Evolutionary conservation across 2,113 vertebrate species (phyloP).

Genomic region (Coryphaenoides rupestris): DNA sequence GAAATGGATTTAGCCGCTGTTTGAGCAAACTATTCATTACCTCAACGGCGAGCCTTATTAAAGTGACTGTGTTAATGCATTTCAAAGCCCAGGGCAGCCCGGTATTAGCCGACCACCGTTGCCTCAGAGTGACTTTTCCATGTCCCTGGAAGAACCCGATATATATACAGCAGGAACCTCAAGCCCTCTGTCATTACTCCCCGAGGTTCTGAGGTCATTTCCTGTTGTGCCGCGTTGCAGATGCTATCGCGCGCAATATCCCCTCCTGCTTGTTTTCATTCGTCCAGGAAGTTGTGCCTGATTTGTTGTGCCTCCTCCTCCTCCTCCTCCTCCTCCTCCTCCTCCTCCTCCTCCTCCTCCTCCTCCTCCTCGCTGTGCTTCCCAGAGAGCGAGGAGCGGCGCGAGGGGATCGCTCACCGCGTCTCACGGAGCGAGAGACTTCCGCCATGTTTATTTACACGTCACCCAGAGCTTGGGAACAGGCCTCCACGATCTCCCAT

Average conservation of each 20-base stretch:
- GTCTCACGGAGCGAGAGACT: conserved; percentile 15
- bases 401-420: neutral
- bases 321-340: conserved; percentile 34
- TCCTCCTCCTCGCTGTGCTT: too few relatives aligned
- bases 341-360: too few relatives aligned
- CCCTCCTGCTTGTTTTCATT: conserved; percentile 38
- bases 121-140: neutral
- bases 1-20: too few relatives aligned
- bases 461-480: conserved; percentile 42
- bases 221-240: conserved; percentile 54
- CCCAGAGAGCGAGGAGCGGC: neutral
- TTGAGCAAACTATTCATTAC: too few relatives aligned
- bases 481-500: conserved; percentile 27
- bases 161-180: neutral
- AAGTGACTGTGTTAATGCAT: too few relatives aligned
- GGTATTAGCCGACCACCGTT: too few relatives aligned
- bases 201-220: conserved; percentile 54
- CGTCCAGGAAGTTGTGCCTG: conserved; percentile 58
- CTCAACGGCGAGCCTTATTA: too few relatives aligned
- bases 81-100: too few relatives aligned
- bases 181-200: conserved; percentile 13
- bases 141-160: conserved; percentile 11
- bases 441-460: conserved; percentile 60
- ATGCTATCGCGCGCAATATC: conserved; percentile 32
- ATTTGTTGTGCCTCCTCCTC: conserved; percentile 54